Conservation (phyloP, 2,113 vertebrate genomes). For the Xiphophorus hellerii region DNA sequence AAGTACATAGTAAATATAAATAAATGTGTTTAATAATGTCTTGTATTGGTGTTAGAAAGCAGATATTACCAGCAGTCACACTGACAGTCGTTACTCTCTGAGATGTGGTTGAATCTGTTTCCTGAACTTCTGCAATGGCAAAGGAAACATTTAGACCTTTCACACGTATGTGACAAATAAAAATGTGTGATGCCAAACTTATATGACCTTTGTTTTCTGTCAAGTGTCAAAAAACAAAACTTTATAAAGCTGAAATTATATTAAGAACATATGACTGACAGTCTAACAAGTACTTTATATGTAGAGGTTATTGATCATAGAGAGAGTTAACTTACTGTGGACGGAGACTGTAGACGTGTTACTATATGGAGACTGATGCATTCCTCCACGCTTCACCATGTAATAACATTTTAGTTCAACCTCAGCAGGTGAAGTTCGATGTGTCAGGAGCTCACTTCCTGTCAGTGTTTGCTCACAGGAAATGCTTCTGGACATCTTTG, state of each 20-base stretch:
- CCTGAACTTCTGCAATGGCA: not conserved
- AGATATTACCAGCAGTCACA: not conserved
- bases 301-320: not conserved
- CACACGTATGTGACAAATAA: not conserved
- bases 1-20: not conserved
- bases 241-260: not conserved
- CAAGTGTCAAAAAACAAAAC: not conserved
- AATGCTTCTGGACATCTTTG: not conserved
- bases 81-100: not conserved
- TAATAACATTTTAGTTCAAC: conserved; percentile 37
- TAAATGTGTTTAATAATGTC: not conserved
- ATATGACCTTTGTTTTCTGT: not conserved
- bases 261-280: not conserved
- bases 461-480: conserved; percentile 6
- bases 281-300: not conserved
- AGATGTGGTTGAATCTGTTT: not conserved
- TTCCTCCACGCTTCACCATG: not conserved
- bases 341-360: not conserved
- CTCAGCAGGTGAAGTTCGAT: conserved; percentile 16
- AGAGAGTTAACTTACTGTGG: conserved; percentile 17
- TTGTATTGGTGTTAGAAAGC: not conserved
- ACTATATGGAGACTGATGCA: conserved; percentile 4
- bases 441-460: conserved; percentile 21
- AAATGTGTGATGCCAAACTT: not conserved
- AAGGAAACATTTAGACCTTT: not conserved